Conservation (phyloP, 2,888 invertebrate genomes). For the Vannuccia rotundouncinata region DNA sequence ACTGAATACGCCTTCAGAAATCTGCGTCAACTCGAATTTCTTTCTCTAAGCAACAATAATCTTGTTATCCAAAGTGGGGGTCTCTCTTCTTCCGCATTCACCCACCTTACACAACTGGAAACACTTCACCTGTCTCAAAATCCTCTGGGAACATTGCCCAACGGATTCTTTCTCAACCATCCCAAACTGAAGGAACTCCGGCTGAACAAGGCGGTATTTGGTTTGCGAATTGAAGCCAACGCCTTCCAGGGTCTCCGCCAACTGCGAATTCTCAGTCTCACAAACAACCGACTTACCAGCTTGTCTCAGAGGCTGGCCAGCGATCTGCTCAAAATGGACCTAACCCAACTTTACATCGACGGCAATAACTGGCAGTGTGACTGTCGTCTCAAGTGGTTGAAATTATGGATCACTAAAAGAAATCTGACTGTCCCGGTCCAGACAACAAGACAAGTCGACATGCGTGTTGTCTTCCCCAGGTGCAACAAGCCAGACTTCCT, state of each 20-base stretch:
- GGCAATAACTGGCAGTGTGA: constrained; percentile 39
- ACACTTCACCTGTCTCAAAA: constrained; percentile 32
- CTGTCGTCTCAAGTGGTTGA: constrained; percentile 36
- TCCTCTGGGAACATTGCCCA: constrained; percentile 33
- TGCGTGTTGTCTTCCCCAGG: not conserved
- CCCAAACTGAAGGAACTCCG: constrained; percentile 12
- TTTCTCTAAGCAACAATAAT: constrained; percentile 35
- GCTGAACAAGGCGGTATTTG: constrained; percentile 19
- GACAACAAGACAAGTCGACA: not conserved
- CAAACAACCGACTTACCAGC: constrained; percentile 27
- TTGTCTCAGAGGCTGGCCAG: not conserved
- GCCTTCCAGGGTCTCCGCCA: constrained; percentile 28
- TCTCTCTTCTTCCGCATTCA: constrained; percentile 28
- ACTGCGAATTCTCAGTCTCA: constrained; percentile 28
- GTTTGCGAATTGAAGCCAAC: constrained; percentile 28
- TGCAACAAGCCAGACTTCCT: constrained; percentile 23
- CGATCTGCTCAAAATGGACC: constrained; percentile 32
- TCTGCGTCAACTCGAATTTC: constrained; percentile 18
- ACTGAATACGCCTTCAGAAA: constrained; percentile 37
- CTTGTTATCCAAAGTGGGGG: constrained; percentile 29
- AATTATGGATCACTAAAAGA: constrained; percentile 2
- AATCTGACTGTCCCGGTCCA: not conserved
- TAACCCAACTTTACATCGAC: constrained; percentile 27
- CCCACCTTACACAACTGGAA: constrained; percentile 34
- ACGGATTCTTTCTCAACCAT: constrained; percentile 34